Evolutionary conservation across 2,797 vertebrate species (phyloP).

Genomic region (Acanthopagrus latus): DNA sequence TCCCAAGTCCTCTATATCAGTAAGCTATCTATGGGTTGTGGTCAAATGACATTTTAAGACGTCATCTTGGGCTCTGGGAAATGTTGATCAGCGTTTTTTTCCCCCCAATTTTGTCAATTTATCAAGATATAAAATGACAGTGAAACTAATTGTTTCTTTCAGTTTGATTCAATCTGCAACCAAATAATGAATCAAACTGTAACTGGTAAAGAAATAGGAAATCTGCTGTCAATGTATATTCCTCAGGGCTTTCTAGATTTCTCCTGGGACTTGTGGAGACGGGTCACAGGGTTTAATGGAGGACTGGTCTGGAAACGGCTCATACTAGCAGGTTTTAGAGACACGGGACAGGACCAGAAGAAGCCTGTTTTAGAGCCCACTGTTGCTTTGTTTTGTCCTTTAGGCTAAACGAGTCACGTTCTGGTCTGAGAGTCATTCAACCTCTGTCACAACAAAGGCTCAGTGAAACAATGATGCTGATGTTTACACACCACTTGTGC

Average conservation of each 20-base stretch:
- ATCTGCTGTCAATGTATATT: slow-evolving; percentile 7
- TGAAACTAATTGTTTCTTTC: too few species aligned
- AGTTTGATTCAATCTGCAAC: not conserved
- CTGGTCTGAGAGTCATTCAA: slow-evolving; percentile 68
- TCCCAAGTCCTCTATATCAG: too few species aligned
- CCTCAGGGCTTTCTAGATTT: slow-evolving; percentile 36
- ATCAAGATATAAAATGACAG: too few species aligned
- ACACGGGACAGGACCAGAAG: slow-evolving; percentile 70
- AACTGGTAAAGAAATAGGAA: not conserved
- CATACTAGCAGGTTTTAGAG: slow-evolving; percentile 25
- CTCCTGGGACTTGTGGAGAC: slow-evolving; percentile 40
- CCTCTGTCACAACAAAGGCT: slow-evolving; percentile 59
- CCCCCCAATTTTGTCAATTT: not conserved
- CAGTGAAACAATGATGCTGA: slow-evolving; percentile 54
- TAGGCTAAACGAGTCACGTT: slow-evolving; percentile 74
- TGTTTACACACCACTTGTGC: slow-evolving; percentile 40
- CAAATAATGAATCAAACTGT: slow-evolving; percentile 2
- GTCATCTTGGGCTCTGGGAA: too few species aligned
- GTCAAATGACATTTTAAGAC: too few species aligned
- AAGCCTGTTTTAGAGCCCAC: slow-evolving; percentile 24
- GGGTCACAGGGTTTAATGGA: slow-evolving; percentile 39
- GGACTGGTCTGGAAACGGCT: slow-evolving; percentile 55
- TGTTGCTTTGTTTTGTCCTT: slow-evolving; percentile 60
- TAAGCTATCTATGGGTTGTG: too few species aligned
- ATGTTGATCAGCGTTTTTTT: not conserved